Percentiles rank a stretch among this genome's conserved stretches.
phyloP scores from a whole-genome alignment of 2,797 vertebrate species.

The Rhynchotus rufescens region DNA sequence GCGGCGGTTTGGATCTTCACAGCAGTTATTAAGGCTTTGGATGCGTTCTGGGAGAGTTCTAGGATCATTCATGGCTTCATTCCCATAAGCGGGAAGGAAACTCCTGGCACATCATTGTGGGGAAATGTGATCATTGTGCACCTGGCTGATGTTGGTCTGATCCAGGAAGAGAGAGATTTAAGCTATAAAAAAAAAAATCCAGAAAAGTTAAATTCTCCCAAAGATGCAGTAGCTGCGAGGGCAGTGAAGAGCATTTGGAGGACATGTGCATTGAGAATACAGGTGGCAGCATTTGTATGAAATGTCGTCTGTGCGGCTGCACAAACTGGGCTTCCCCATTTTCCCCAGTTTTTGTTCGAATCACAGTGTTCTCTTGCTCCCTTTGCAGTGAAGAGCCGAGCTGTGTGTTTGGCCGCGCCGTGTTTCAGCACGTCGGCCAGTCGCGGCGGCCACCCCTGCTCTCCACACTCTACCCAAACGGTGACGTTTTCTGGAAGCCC shows the following conservation, averaged over 20 bases:
- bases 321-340: not conserved
- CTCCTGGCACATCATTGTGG: not conserved
- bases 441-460: not conserved
- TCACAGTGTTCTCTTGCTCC: not conserved
- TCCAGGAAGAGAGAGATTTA: not conserved
- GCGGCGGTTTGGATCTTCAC: not conserved
- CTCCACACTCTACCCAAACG: not conserved
- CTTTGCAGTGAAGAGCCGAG: not conserved
- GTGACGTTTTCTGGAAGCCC: not conserved
- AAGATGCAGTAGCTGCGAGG: not conserved
- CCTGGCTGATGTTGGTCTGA: not conserved
- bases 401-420: not conserved
- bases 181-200: not conserved
- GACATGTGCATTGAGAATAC: fast-evolving
- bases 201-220: not conserved
- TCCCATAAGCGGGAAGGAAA: not conserved
- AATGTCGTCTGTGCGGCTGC: not conserved
- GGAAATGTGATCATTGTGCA: no score
- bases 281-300: not conserved
- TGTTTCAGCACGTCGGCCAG: not conserved
- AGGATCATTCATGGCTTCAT: not conserved
- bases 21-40: not conserved
- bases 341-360: not conserved
- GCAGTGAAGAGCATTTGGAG: not conserved
- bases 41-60: not conserved